These are phyloP conservation scores for Silurus asotus DNA, from an alignment of 2,113 vertebrate genomes.

Conservation along the genomic window DNA sequence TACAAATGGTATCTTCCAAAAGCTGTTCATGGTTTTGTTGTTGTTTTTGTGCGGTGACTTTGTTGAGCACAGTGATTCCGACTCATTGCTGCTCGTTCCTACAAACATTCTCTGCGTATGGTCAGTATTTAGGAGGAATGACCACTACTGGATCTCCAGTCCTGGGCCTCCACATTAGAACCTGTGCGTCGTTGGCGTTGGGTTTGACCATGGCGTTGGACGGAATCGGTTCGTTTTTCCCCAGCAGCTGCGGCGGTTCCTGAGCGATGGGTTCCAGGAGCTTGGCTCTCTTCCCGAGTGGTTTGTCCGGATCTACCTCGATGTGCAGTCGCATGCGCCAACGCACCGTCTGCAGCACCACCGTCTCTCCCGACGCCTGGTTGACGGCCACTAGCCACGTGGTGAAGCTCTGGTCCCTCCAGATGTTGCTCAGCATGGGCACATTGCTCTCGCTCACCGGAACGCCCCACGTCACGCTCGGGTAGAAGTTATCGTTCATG, in stretches of 20 bases:
- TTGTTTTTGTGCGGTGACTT: constrained; percentile 56
- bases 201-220: constrained; percentile 93
- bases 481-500: constrained; percentile 99
- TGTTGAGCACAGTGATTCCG: constrained; percentile 88
- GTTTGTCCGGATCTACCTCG: constrained; percentile 82
- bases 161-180: constrained; percentile 98
- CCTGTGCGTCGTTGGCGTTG: constrained; percentile 98
- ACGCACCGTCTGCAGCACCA: constrained; percentile 89
- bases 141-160: constrained; percentile 84
- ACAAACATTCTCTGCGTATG: no score
- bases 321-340: constrained; percentile 96
- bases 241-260: constrained; percentile 88
- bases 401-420: constrained; percentile 94
- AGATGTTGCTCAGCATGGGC: constrained; percentile 88
- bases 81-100: constrained; percentile 58
- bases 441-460: constrained; percentile 92
- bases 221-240: constrained; percentile 89
- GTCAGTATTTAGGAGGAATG: constrained; percentile 88
- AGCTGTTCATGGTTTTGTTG: neutral
- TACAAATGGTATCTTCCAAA: constrained; percentile 50
- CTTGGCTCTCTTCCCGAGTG: constrained; percentile 84
- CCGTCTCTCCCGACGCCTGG: constrained; percentile 81
- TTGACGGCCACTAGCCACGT: constrained; percentile 97
- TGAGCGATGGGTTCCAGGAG: constrained; percentile 85
- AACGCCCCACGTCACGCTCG: constrained; percentile 96